These are phyloP conservation scores for Monochamus saltuarius DNA, from an alignment of 1,140 invertebrate species.

Conservation along the genomic window DNA sequence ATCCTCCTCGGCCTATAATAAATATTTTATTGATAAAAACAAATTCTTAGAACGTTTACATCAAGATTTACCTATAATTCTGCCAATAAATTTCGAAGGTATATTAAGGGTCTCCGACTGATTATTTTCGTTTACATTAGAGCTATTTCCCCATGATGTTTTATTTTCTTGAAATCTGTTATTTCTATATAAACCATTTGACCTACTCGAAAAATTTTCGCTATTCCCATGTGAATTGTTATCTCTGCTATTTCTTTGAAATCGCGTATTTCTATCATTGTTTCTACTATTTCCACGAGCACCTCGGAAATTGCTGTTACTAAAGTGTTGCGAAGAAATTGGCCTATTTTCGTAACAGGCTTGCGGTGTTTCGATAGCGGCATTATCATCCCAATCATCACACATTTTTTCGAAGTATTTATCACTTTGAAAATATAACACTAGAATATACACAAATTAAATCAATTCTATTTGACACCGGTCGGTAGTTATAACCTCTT, in stretches of 20 bases:
- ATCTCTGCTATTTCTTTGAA: not conserved
- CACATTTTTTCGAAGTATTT: slow-evolving; percentile 6
- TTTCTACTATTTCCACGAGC: not conserved
- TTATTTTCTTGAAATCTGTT: too few relatives aligned
- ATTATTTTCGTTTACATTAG: slow-evolving; percentile 4
- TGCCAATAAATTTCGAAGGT: slow-evolving; percentile 28
- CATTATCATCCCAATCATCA: slow-evolving; percentile 22
- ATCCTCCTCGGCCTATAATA: slow-evolving; percentile 64
- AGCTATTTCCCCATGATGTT: not conserved
- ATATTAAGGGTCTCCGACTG: slow-evolving; percentile 17
- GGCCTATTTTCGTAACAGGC: not conserved
- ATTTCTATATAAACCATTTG: too few relatives aligned
- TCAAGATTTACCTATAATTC: slow-evolving; percentile 23
- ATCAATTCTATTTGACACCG: too few relatives aligned
- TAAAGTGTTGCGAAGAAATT: slow-evolving; percentile 3
- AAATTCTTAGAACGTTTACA: not conserved
- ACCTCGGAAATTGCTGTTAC: slow-evolving; percentile 1
- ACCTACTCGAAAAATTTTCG: not conserved
- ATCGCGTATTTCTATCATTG: not conserved
- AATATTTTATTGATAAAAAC: slow-evolving; percentile 2
- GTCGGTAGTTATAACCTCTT: too few relatives aligned
- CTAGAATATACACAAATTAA: too few relatives aligned
- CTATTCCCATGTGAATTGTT: not conserved
- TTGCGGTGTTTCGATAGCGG: not conserved
- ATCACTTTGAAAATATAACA: too few relatives aligned